Base-by-base conservation (phyloP, 2,888 invertebrate genomes). In the Poecilobothrus nobilitatus region DNA sequence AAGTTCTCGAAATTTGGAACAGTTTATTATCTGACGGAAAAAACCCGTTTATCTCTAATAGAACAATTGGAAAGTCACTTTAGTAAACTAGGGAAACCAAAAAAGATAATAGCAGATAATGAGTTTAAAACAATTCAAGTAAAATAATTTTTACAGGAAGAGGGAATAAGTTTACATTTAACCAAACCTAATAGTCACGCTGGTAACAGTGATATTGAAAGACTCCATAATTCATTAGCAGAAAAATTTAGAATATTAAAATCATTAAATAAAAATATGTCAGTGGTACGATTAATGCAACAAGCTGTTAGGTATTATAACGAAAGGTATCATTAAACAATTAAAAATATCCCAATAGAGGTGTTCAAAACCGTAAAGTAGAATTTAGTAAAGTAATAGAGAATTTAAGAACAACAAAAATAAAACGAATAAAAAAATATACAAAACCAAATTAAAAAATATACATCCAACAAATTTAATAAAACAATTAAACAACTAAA, bases 391-490 rank as follows among this genome's bases (percentile, higher is more conserved):
- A 37, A 21, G 37, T 63, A 41, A 67, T 67, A 1, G 41, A 63
- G 41, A 67, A 67, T 22, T 67, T 63, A 37, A 63, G 10, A 37
- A 18, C 41, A 63, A 6, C 63, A 20, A 65, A 67, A 15, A 67
- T 67, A 41, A 69, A 69, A 18, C 65, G 66, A 34, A 20, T 22
- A 61, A 27, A 64, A 18, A 62, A 66, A 67, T 70, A 65, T 63
- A 67, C 44, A 69, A 69, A 67, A 61, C 64, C 37, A 62, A 61
- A 37, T 41, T 69, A 63, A 12, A 34, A 65, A 65, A 37, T 62
- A 33, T 67, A 18, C 69, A 69, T 53, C 67, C 53, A 64, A 70
- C 22, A 20, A 69, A 69, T n/a, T 33, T 44, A 44, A 44, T 44
- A 15, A n/a, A n/a, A n/a, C n/a, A 65, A 62, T 9, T 33, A 68